These are phyloP conservation scores for Sigmodon hispidus DNA, from an alignment of 2,113 vertebrate species.

Conservation along the genomic window DNA sequence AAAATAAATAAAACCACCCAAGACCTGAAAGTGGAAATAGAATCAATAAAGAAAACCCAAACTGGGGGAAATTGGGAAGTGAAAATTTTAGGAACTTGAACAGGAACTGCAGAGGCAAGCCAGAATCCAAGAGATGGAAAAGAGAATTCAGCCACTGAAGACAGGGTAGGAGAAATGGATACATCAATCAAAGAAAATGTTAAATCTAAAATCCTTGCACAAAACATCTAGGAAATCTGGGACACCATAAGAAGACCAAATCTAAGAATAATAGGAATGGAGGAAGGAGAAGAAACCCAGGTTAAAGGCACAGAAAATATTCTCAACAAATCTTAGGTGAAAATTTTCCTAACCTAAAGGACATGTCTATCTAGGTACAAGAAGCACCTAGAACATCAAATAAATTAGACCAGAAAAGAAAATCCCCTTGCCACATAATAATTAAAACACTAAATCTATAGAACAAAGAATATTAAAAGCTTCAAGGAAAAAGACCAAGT, in stretches of 20 bases:
- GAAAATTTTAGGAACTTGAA: neutral
- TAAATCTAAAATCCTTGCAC: neutral
- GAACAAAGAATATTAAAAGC: neutral
- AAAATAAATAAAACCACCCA: neutral
- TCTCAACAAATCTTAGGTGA: neutral
- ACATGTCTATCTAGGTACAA: neutral
- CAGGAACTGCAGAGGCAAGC: neutral
- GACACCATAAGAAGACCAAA: neutral
- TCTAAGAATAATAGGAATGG: neutral
- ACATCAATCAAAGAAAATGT: neutral
- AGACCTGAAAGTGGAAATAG: neutral
- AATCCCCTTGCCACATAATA: too few species aligned
- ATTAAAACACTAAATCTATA: neutral
- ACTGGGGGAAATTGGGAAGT: neutral
- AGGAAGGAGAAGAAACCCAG: neutral
- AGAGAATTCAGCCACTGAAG: neutral
- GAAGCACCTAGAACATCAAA: neutral
- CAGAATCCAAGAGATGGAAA: neutral
- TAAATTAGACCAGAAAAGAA: neutral
- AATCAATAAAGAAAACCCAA: neutral
- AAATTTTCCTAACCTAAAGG: neutral
- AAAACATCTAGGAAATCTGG: neutral
- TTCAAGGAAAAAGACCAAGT: neutral
- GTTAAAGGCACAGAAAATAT: neutral
- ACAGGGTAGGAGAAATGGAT: neutral